Conservation (phyloP, 2,113 vertebrate species). For the Barbus barbus region DNA sequence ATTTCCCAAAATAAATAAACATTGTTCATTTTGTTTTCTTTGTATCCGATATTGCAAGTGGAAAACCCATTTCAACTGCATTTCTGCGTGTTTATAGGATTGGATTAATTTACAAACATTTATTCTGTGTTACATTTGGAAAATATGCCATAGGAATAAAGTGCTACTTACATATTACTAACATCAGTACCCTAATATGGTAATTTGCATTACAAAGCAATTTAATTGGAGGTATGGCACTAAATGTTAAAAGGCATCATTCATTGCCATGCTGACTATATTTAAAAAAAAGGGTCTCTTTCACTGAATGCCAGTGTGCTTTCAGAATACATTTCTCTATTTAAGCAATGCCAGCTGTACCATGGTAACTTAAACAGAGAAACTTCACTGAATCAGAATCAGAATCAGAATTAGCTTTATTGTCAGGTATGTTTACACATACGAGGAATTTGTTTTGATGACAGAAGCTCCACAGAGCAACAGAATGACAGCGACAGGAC, state of each 20-base stretch:
- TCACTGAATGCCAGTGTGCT: neutral
- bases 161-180: neutral
- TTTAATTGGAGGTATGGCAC: neutral
- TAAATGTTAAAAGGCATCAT: slow-evolving; percentile 40
- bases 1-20: no score
- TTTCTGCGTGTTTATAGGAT: neutral
- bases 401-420: no score
- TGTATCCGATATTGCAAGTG: no score
- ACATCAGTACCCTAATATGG: neutral
- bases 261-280: slow-evolving; percentile 35
- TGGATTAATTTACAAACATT: neutral
- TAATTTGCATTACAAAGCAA: slow-evolving; percentile 22
- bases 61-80: no score
- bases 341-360: slow-evolving; percentile 15
- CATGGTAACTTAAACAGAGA: neutral
- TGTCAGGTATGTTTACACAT: no score
- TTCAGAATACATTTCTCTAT: neutral
- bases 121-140: no score
- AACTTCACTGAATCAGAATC: no score
- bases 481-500: no score
- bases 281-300: slow-evolving; percentile 1
- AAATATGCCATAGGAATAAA: no score
- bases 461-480: no score
- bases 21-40: no score
- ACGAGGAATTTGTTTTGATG: no score